Conservation (phyloP, 2,113 vertebrate genomes). For the Clarias gariepinus region DNA sequence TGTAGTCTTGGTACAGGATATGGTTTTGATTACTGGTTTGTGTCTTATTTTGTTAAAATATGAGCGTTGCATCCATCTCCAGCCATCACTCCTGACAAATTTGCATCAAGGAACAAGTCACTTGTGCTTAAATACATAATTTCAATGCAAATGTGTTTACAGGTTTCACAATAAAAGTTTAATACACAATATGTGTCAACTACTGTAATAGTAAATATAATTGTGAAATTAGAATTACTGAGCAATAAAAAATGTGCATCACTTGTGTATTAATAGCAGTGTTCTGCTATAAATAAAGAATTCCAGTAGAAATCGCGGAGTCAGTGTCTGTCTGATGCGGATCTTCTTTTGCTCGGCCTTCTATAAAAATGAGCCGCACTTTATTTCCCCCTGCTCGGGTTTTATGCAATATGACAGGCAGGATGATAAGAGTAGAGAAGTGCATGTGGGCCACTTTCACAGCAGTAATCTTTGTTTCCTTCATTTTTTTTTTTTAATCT, state of each 20-base stretch:
- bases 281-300: neutral
- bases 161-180: too few relatives aligned
- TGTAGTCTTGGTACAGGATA: too few relatives aligned
- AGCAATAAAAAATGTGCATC: neutral
- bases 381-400: conserved; percentile 34
- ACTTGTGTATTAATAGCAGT: neutral
- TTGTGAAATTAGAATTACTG: neutral
- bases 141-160: too few relatives aligned
- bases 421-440: conserved; percentile 23
- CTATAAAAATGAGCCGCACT: conserved; percentile 24
- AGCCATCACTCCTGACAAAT: too few relatives aligned
- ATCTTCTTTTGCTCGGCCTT: conserved; percentile 28
- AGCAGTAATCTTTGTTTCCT: conserved; percentile 26
- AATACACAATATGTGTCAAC: neutral
- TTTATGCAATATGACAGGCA: conserved; percentile 26
- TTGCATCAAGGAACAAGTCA: too few relatives aligned
- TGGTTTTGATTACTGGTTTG: too few relatives aligned
- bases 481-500: neutral
- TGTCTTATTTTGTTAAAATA: too few relatives aligned
- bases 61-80: too few relatives aligned
- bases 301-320: neutral
- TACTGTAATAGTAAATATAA: too few relatives aligned
- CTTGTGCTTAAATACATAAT: neutral
- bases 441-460: conserved; percentile 16
- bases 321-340: conserved; percentile 31